Base-by-base conservation (phyloP, 2,797 vertebrate genomes). In the Harpagifer antarcticus region DNA sequence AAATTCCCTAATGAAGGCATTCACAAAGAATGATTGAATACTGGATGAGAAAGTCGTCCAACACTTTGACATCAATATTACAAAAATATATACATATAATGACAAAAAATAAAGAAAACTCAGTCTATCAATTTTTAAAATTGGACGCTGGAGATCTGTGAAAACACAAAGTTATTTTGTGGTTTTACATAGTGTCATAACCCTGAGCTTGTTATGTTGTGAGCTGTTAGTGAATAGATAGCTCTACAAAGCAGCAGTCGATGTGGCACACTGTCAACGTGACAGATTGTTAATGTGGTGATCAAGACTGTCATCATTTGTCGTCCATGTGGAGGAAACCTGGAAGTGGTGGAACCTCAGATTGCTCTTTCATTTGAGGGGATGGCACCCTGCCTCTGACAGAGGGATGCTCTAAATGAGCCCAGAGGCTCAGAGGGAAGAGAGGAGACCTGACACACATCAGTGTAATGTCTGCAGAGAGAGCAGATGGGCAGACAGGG, bases 401-500 rank as follows among this genome's bases (percentile, higher is more conserved):
- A 68, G 64, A 58, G 65, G 14, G 42, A 60, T 56, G 54, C 48
- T 69, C 61, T 64, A 79, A 76, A 85, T 58, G 72, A 72, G 64
- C 64, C 27, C 37, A 1, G 20, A 48, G 62, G 68, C 55, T 64
- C 40, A 23, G 42, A 17, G 47, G 37, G 72, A 62, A 27, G 23
- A 62, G n/a, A 50, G 52, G 14, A 31, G 55, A 76, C 50, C 83
- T 76, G 82, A 68, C 57, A 79, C 55, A 65, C 58, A 71, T 33
- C 4, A 64, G 44, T 16, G 10, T 19, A 9, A 54, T 15, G 50
- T 58, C 54, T 72, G 62, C 50, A 68, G 65, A 49, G 68, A 71
- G 47, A 82, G 82, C 73, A 81, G 86, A 81, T 81, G 72, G 74
- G 74, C 71, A 65, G 55, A 68, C 31, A 37, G 45, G 19, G 54